Evolutionary conservation across 2,888 invertebrate species (phyloP), one percentile per base, ranked within the genome.

Genomic region (Tetropium fuscum): DNA sequence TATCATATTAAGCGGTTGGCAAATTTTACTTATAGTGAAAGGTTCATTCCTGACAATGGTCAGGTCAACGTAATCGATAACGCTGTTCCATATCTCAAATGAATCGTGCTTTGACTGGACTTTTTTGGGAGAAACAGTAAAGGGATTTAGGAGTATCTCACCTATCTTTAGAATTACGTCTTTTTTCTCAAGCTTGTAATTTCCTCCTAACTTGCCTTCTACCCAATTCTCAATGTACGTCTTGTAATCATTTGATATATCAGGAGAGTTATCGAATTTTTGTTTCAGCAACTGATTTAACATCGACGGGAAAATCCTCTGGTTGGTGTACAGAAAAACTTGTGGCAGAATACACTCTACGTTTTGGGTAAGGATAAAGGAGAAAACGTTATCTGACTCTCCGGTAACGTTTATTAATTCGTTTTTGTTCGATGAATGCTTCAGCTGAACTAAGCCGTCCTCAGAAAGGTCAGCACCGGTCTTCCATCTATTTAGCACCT

Each of bases 91-190:
- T 20, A 60, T 44, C 4, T 47, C 49, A 30, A 65, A 69, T 41
- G 15, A 27, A 20, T 60, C 51, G 6, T 41, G 38, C 7, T 51
- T 53, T 4, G 51, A 40, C n/a, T 53, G 51, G 1, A 51, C 32
- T 11, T 60, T 48, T 45, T 64, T 59, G 5, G 69, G 68, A 5
- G 55, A 32, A 8, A 62, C 40, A 10, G 55, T 53, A 32, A 53
- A 69, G 1, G 49, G 49, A 5, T 13, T 45, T 25, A 73, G 44
- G 5, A 73, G 51, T 11, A 73, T 45, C 38, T 73, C 66, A 0
- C 68, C 71, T n/a, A 73, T 10, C 54, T 70, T 73, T 4, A 73
- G 55, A 11, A 69, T 30, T 8, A 70, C 59, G 36, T 71, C 72
- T 30, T 61, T 63, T 58, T 69, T 73, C 4, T 58, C 69, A 15